Conservation (phyloP, 2,888 invertebrate genomes). For the Ametastegia equiseti region DNA sequence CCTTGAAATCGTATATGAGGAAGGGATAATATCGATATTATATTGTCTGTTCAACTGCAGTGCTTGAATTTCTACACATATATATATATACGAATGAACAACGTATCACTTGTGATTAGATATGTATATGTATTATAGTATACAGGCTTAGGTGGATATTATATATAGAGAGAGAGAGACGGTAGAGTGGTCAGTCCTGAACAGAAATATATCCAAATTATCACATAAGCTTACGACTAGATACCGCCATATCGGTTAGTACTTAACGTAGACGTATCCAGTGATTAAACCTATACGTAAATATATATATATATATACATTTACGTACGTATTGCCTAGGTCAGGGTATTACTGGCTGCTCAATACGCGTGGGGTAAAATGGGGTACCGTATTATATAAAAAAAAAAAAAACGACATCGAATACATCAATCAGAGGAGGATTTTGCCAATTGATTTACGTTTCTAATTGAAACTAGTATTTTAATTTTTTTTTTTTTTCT, state of each 20-base stretch:
- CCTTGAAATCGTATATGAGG: background rate
- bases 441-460: too few species aligned
- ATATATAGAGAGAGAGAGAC: background rate
- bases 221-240: constrained; percentile 64
- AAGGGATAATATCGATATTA: too few species aligned
- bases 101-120: too few species aligned
- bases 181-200: background rate
- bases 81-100: too few species aligned
- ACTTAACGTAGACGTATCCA: background rate
- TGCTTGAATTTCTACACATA: too few species aligned
- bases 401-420: background rate
- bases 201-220: constrained; percentile 62
- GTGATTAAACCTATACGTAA: constrained; percentile 65
- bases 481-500: too few species aligned
- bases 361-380: too few species aligned
- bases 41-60: too few species aligned
- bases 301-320: background rate
- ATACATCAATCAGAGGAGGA: too few species aligned
- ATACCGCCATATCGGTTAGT: constrained; percentile 65
- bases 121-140: too few species aligned
- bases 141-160: background rate
- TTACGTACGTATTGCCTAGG: constrained; percentile 64
- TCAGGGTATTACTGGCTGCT: constrained; percentile 64
- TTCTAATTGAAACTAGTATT: too few species aligned
- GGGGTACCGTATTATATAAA: background rate